Percentiles rank a stretch among this genome's conserved stretches.
These are phyloP conservation scores for Bombyx mori DNA, from an alignment of 1,140 invertebrate genomes.

Conservation along the genomic window ASM3026992v2 NC_085107.1:10595501-10596000, in stretches of 20 bases:
- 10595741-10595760: background rate
- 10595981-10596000: too few relatives aligned
- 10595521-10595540: background rate
- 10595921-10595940: too few relatives aligned
- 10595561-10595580: constrained; percentile 19
- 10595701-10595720: background rate
- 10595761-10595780: background rate
- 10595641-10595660: background rate
- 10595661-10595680: background rate
- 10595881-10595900: background rate
- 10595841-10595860: background rate
- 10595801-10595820: too few relatives aligned
- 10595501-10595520: background rate
- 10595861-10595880: background rate
- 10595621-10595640: background rate
- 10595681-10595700: background rate
- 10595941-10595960: too few relatives aligned
- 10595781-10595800: too few relatives aligned
- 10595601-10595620: background rate
- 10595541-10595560: constrained; percentile 25
- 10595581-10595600: constrained; percentile 4
- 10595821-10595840: too few relatives aligned
- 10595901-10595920: too few relatives aligned
- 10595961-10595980: too few relatives aligned
- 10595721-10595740: constrained; percentile 4